phyloP scores from a whole-genome alignment of 2,888 invertebrate genomes.

The Cryptocephalus primarius region DNA sequence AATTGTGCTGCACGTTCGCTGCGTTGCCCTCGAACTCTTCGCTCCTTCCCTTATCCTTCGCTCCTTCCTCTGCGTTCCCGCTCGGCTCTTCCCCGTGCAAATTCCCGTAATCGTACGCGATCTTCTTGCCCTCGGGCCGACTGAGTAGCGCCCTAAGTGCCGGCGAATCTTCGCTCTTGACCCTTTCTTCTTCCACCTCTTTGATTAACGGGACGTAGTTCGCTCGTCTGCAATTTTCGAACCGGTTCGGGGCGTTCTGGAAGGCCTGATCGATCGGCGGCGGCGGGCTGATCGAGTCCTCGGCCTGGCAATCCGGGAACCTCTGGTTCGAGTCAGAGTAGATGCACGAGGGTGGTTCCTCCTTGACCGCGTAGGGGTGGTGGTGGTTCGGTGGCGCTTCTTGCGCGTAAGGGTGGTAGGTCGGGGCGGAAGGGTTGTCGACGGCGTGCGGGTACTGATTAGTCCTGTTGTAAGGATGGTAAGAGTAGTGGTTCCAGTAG shows the following conservation, averaged over 20 bases:
- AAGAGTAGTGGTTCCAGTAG: constrained; percentile 25
- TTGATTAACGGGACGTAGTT: constrained; percentile 14
- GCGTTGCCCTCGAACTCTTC: constrained; percentile 4
- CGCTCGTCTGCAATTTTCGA: constrained; percentile 21
- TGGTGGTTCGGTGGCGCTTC: constrained; percentile 4
- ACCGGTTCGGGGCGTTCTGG: constrained; percentile 16
- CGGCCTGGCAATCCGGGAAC: constrained; percentile 13
- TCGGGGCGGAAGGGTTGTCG: constrained; percentile 1
- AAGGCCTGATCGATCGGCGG: constrained; percentile 17
- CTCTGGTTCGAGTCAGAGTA: constrained; percentile 13
- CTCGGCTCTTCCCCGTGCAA: constrained; percentile 5
- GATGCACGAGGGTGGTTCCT: constrained; percentile 16
- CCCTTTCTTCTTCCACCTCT: constrained; percentile 4
- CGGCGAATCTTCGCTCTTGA: constrained; percentile 37
- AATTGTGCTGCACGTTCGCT: constrained; percentile 13
- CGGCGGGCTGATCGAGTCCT: constrained; percentile 23
- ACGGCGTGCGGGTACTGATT: constrained; percentile 6
- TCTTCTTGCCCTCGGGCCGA: constrained; percentile 27
- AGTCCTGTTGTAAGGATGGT: constrained; percentile 10
- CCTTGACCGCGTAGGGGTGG: constrained; percentile 11
- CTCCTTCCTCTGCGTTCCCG: constrained; percentile 16
- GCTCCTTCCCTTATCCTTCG: constrained; percentile 7
- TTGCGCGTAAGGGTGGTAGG: not conserved
- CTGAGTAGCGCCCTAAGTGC: constrained; percentile 50
- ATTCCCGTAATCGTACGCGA: constrained; percentile 27